Conservation (phyloP, 2,888 invertebrate genomes). For the Oegoconia quadripuncta region DNA sequence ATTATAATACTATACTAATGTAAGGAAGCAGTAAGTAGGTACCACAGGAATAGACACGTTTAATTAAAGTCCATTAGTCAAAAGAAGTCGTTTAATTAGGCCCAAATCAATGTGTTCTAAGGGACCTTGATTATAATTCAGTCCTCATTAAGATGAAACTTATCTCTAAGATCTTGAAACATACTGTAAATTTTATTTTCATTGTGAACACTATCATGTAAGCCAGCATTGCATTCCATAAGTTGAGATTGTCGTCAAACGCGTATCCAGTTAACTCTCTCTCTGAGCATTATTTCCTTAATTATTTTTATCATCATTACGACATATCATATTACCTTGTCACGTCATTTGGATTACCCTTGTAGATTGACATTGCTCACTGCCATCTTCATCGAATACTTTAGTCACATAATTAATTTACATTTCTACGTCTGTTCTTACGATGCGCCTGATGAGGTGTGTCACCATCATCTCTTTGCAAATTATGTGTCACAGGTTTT, state of each 20-base stretch:
- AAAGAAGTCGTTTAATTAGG: too few relatives aligned
- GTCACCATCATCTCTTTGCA: slow-evolving; percentile 10
- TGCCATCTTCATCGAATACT: too few relatives aligned
- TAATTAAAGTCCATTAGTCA: too few relatives aligned
- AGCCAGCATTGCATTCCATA: slow-evolving; percentile 19
- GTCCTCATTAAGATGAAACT: slow-evolving; percentile 44
- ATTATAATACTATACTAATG: too few relatives aligned
- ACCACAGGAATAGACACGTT: too few relatives aligned
- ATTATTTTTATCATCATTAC: not conserved
- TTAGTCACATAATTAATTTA: too few relatives aligned
- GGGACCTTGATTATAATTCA: slow-evolving; percentile 3
- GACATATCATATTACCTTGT: not conserved
- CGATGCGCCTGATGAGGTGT: slow-evolving; percentile 11
- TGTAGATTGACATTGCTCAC: not conserved
- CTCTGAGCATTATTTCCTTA: too few relatives aligned
- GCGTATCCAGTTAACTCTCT: too few relatives aligned
- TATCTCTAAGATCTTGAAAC: slow-evolving; percentile 58
- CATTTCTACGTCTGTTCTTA: slow-evolving; percentile 12
- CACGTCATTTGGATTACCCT: not conserved
- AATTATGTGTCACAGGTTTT: not conserved
- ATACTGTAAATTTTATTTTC: slow-evolving; percentile 57
- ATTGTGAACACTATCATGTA: slow-evolving; percentile 50
- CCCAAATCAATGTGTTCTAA: too few relatives aligned
- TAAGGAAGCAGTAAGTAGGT: too few relatives aligned
- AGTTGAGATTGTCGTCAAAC: too few relatives aligned